phyloP scores from a whole-genome alignment of 1,140 invertebrate genomes.

The Rhyzopertha dominica region DNA sequence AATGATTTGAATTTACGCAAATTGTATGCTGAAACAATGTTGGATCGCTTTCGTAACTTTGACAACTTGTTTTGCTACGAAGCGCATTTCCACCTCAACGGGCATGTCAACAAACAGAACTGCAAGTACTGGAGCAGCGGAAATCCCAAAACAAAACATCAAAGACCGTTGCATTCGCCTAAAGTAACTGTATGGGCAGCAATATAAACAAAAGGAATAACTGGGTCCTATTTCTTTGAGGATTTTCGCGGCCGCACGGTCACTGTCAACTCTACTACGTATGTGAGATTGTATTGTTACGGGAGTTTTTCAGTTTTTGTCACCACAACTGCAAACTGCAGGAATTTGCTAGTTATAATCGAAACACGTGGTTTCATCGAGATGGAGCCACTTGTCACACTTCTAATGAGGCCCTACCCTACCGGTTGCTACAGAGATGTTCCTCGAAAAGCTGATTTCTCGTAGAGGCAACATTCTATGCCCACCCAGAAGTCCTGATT shows the following conservation, averaged over 20 bases:
- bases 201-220: constrained; percentile 1
- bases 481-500: constrained; percentile 1
- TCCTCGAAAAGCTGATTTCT: constrained; percentile 3
- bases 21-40: not conserved
- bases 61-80: not conserved
- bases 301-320: not conserved
- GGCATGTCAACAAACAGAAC: no score
- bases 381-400: no score
- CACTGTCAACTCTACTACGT: no score
- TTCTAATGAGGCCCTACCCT: not conserved
- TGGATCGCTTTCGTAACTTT: no score
- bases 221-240: constrained; percentile 4
- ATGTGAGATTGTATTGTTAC: not conserved
- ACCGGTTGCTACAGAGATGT: constrained; percentile 1
- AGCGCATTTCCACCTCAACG: no score
- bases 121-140: not conserved
- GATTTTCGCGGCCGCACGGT: no score
- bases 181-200: no score
- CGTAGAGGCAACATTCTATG: constrained; percentile 5
- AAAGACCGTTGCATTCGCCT: no score
- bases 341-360: constrained; percentile 6
- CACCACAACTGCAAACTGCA: not conserved
- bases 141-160: not conserved
- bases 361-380: no score
- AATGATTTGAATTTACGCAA: no score